Conservation (phyloP, 2,113 vertebrate species). For the Caloenas nicobarica region DNA sequence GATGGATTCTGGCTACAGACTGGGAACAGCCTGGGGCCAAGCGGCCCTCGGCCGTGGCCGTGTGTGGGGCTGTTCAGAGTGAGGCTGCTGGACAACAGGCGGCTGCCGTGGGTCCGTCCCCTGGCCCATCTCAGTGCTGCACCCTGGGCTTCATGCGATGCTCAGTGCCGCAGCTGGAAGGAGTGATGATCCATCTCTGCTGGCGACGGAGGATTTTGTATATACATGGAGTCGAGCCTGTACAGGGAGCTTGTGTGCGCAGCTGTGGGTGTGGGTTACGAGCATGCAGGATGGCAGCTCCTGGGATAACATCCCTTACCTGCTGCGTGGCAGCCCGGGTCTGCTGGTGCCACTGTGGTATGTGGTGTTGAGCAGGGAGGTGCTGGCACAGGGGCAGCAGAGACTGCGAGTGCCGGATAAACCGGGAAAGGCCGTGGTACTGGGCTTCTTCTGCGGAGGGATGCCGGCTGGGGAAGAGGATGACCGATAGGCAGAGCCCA, state of each 20-base stretch:
- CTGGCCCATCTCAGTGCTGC: background rate
- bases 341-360: background rate
- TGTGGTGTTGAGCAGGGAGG: accelerated
- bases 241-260: background rate
- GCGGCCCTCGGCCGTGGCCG: background rate
- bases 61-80: accelerated
- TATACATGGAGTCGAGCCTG: background rate
- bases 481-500: background rate
- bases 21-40: background rate
- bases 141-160: background rate
- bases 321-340: accelerated
- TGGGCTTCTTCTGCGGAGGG: background rate
- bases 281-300: conserved; percentile 18
- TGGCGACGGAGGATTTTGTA: background rate
- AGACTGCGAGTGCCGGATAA: accelerated
- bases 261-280: background rate
- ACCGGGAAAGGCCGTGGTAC: accelerated
- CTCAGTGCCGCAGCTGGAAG: background rate
- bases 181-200: background rate
- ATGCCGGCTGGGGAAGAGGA: background rate
- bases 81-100: background rate
- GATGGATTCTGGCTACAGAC: accelerated
- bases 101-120: accelerated
- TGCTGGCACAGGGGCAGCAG: accelerated
- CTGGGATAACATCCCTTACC: background rate